A percentile compares a stretch with the other conserved stretches of the same genome.
phyloP scores from a whole-genome alignment of 2,888 invertebrate genomes.

The Oscheius myriophilus region DNA sequence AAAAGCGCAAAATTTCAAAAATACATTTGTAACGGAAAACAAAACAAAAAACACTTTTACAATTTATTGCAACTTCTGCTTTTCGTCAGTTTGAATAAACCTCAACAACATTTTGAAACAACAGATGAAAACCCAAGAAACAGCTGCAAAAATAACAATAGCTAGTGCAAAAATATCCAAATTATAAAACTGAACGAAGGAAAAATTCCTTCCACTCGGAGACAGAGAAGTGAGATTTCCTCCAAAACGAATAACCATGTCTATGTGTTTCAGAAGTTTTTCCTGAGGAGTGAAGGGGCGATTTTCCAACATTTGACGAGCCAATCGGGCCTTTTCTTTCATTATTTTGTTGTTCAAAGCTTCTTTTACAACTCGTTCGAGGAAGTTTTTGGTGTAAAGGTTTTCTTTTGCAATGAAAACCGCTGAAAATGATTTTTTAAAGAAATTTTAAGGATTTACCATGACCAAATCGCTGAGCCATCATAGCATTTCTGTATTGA shows the following conservation, averaged over 20 bases:
- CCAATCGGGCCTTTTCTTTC: conserved; percentile 6
- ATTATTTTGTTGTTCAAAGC: conserved; percentile 1
- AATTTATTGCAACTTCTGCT: too few relatives aligned
- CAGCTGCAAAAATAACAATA: not conserved
- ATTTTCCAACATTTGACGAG: not conserved
- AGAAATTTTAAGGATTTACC: too few relatives aligned
- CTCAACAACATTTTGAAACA: too few relatives aligned
- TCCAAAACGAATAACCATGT: conserved; percentile 23
- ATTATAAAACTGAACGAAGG: conserved; percentile 17
- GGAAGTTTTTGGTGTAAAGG: not conserved
- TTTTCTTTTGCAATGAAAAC: not conserved
- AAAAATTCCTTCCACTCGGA: conserved; percentile 17
- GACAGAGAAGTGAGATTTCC: not conserved
- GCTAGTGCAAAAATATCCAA: conserved; percentile 11
- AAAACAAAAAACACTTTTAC: too few relatives aligned
- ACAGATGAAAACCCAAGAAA: not conserved
- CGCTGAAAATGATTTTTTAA: too few relatives aligned
- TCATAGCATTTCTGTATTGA: conserved; percentile 20
- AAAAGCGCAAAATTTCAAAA: too few relatives aligned
- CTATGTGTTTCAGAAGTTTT: conserved; percentile 12
- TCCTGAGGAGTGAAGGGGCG: conserved; percentile 20
- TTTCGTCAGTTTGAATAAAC: too few relatives aligned
- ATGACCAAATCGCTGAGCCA: conserved; percentile 15
- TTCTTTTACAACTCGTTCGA: not conserved
- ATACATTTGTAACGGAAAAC: too few relatives aligned